These are phyloP conservation scores for Isaurus tuberculatus DNA, from an alignment of 92 coral and sea anemone genomes.

Conservation along the genomic window DNA sequence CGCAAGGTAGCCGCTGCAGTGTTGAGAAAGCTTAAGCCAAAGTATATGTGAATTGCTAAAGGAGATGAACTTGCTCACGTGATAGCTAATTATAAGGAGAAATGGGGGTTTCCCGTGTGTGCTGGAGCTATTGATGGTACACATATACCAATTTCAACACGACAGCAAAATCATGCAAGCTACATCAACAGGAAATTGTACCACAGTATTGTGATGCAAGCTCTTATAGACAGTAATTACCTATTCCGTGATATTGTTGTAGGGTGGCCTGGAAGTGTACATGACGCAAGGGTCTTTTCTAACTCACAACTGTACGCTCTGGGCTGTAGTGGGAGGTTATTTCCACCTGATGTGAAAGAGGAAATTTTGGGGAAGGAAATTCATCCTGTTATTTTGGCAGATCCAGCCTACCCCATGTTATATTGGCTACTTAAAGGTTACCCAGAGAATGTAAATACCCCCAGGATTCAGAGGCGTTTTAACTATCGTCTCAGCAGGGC, in stretches of 20 bases:
- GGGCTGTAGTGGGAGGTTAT: slow-evolving; percentile 33
- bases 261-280: slow-evolving; percentile 45
- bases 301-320: slow-evolving; percentile 27
- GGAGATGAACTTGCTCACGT: slow-evolving; percentile 12
- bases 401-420: no score
- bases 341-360: slow-evolving; percentile 43
- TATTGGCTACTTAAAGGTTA: no score
- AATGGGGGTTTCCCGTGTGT: neutral
- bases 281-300: slow-evolving; percentile 40
- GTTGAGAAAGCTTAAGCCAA: slow-evolving; percentile 30
- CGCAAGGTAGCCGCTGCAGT: slow-evolving; percentile 30
- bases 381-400: slow-evolving; percentile 25
- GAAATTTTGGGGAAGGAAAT: slow-evolving; percentile 1
- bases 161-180: neutral
- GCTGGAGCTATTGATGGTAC: no score
- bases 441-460: slow-evolving; percentile 34
- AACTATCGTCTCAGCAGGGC: slow-evolving; percentile 50
- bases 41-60: slow-evolving; percentile 38
- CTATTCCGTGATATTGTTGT: slow-evolving; percentile 44
- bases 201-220: slow-evolving; percentile 4
- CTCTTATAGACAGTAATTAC: slow-evolving; percentile 43
- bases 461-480: slow-evolving; percentile 42
- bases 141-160: neutral
- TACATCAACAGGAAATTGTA: neutral
- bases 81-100: neutral